Evolutionary conservation across 2,888 invertebrate species (phyloP), one percentile per base, ranked within the genome.

Genomic region (Achlya flavicornis): DNA sequence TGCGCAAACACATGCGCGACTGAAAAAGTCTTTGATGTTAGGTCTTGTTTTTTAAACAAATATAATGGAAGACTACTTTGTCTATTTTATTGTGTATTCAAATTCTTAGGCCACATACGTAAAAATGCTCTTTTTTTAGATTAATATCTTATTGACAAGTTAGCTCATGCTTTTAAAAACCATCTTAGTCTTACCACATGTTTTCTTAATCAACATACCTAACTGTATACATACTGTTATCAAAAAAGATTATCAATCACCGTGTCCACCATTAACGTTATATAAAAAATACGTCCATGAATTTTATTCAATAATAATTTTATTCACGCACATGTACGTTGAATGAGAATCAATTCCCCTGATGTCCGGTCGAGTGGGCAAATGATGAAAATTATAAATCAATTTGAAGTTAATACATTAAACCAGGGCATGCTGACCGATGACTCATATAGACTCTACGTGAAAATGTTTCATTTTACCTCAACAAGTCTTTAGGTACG

Each of bases 381-480:
- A 79, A 76, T 80, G 70, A 78, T 73, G 75, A 71, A 77, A 80
- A 78, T 80, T 78, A 75, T 79, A 77, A 81, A 81, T 81, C 76
- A 77, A 80, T 78, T 75, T 68, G 69, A 73, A 62, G 69, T 72
- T 75, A 73, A 75, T 80, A 73, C 65, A 70, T 76, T 72, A 72
- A 69, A 68, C 71, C 72, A 41, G 68, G 48, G 11, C n/a, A 43
- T 43, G 14, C n/a, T 65, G 69, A 71, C 69, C 62, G n/a, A 46
- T n/a, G 64, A 57, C 26, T 32, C 14, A 14, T 43, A 14, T 43
- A 43, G 38, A 38, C 10, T 38, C 12, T 14, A 43, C 43, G 14
- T 43, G 7, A 43, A 12, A 43, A 14, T 43, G 38, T 14, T 43
- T 43, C 43, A 43, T 43, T 12, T 43, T 14, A 43, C 43, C 11